A percentile compares a stretch with the other conserved stretches of the same genome.
Conservation (phyloP, 2,797 vertebrate species). For the Acipenser ruthenus region DNA sequence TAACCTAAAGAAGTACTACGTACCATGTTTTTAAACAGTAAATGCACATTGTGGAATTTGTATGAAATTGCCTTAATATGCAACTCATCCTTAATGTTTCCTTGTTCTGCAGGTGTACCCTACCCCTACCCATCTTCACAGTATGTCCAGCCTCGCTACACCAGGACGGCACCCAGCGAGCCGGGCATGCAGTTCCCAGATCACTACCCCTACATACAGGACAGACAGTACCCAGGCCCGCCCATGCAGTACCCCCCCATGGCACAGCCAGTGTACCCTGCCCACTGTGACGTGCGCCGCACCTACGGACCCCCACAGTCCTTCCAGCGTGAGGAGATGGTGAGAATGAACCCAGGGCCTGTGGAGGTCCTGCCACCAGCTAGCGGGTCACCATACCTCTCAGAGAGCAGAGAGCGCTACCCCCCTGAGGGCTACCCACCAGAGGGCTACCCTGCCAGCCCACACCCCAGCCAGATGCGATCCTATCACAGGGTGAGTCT, state of each 20-base stretch:
- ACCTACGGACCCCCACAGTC: conserved; percentile 70
- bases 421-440: conserved; percentile 75
- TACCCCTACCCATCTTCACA: conserved; percentile 74
- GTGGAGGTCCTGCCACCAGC: conserved; percentile 74
- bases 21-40: too few species aligned
- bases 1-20: too few species aligned
- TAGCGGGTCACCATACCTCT: conserved; percentile 73
- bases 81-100: conserved; percentile 4
- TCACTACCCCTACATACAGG: conserved; percentile 74
- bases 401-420: conserved; percentile 82
- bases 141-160: conserved; percentile 74
- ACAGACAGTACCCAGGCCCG: conserved; percentile 72
- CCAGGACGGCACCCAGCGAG: conserved; percentile 71
- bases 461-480: conserved; percentile 75
- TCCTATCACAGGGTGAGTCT: conserved; percentile 72
- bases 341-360: conserved; percentile 81
- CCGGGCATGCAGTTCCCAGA: conserved; percentile 76
- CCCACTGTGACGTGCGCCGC: conserved; percentile 75
- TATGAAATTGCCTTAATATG: not conserved
- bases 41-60: too few species aligned
- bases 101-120: conserved; percentile 66
- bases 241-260: conserved; percentile 70
- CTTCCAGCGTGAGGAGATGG: conserved; percentile 78
- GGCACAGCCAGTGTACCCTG: conserved; percentile 60
- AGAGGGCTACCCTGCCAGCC: conserved; percentile 55